Evolutionary conservation across 2,888 invertebrate genomes (phyloP), one percentile per base, ranked within the genome.

Genomic region (Venustoraphidia nigricollis): DNA sequence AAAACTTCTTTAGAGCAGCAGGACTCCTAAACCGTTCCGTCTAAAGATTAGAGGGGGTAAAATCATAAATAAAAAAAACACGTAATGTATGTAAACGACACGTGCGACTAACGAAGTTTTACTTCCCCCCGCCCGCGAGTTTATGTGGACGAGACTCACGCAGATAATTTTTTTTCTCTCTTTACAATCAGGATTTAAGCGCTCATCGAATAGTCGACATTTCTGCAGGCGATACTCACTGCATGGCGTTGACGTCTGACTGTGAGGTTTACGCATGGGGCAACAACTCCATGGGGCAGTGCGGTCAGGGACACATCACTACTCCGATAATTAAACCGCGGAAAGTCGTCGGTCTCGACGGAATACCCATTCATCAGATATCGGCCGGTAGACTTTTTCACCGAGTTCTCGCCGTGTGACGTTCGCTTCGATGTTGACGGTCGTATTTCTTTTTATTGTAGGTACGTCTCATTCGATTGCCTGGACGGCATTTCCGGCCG

Each of bases 251-350:
- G 11, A 72, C 74, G 1, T 72, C 76, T 53, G 70, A 71, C 47
- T 63, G 67, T 52, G 66, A 68, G 51, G 69, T 71, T 1, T 75
- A 69, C 60, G 72, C 75, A 0, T 76, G 76, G 76, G 76, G 79
- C n/a, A 73, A 72, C 54, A 79, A 79, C 59, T 71, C 73, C 1
- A 75, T 76, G 73, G 79, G 79, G 2, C 77, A 79, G 59, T 79
- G 78, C 61, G 79, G 79, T 0, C 73, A 73, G 55, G 77, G 78
- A 3, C 76, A 77, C 59, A 69, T 71, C 1, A 72, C 73, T 37
- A 74, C 73, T 50, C 77, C 77, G 4, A 66, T 79, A 5, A 67
- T 71, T 2, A 62, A 72, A 45, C 79, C 79, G 2, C 62, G 68
- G 41, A 72, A 72, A 58, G 76, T 79, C 1, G 59, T 71, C 34